Percentiles rank a stretch among this genome's conserved stretches.
Conservation (phyloP, 2,797 vertebrate genomes). For the Moxostoma hubbsi region DNA sequence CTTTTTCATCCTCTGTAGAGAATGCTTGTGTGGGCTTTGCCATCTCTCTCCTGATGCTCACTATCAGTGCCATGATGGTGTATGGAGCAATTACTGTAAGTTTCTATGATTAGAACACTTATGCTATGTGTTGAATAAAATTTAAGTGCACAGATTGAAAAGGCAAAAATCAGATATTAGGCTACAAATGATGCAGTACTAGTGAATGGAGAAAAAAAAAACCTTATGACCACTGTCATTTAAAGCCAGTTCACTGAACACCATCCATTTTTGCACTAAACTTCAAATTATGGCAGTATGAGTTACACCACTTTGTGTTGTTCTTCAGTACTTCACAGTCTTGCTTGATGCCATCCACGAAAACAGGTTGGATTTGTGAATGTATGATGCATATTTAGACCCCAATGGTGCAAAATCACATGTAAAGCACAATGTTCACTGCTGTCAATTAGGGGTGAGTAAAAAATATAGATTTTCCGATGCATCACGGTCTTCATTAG, state of each 20-base stretch:
- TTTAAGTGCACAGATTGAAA: too few relatives aligned
- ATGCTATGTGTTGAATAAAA: neutral
- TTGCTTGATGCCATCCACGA: constrained; percentile 62
- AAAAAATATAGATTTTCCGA: too few relatives aligned
- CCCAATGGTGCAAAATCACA: neutral
- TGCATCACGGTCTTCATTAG: too few relatives aligned
- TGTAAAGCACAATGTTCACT: neutral
- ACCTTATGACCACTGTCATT: neutral
- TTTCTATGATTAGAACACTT: constrained; percentile 50
- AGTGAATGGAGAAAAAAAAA: too few relatives aligned
- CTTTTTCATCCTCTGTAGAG: constrained; percentile 74
- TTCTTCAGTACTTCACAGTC: constrained; percentile 69
- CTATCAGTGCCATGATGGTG: constrained; percentile 99
- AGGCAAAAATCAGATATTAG: too few relatives aligned
- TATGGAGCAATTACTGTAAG: constrained; percentile 98
- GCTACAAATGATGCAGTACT: too few relatives aligned
- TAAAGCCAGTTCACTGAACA: neutral
- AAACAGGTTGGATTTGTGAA: constrained; percentile 70
- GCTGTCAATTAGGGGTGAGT: too few relatives aligned
- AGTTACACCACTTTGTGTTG: constrained; percentile 19
- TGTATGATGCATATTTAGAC: neutral
- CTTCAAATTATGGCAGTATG: neutral
- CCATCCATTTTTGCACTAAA: neutral
- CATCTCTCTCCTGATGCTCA: constrained; percentile 97
- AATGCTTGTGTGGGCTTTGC: constrained; percentile 96